Percentiles rank a stretch among this genome's conserved stretches.
Conservation (phyloP, 2,888 invertebrate genomes). For the Furcula furcula region DNA sequence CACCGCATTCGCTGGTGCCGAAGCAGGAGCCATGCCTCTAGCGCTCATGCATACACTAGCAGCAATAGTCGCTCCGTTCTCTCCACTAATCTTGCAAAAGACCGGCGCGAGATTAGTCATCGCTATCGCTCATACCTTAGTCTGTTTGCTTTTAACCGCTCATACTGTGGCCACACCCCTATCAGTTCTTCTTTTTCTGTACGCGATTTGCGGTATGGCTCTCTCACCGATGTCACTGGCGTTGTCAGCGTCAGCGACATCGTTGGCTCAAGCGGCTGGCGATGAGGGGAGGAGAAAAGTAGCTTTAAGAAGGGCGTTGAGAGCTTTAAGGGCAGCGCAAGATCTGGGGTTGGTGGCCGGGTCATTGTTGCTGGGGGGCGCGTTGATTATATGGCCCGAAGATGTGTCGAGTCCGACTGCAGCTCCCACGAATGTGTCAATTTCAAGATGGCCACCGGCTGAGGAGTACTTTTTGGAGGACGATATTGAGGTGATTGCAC, state of each 20-base stretch:
- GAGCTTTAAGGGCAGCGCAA: constrained; percentile 70
- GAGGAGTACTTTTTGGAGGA: constrained; percentile 81
- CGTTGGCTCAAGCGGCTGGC: constrained; percentile 77
- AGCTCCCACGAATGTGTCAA: constrained; percentile 56
- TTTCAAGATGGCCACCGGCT: constrained; percentile 61
- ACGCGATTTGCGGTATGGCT: constrained; percentile 77
- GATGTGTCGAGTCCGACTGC: constrained; percentile 64
- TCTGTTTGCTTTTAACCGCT: constrained; percentile 82
- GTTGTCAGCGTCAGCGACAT: constrained; percentile 81
- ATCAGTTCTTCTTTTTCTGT: constrained; percentile 58
- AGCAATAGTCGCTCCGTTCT: constrained; percentile 78
- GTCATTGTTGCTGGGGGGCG: constrained; percentile 61
- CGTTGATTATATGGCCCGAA: constrained; percentile 76
- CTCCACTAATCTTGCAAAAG: constrained; percentile 68
- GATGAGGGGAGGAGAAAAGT: constrained; percentile 64
- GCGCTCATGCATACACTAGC: constrained; percentile 83
- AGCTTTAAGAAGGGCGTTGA: constrained; percentile 61
- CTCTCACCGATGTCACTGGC: constrained; percentile 82
- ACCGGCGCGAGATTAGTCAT: constrained; percentile 62
- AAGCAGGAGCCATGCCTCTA: constrained; percentile 84
- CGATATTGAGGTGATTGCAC: constrained; percentile 74
- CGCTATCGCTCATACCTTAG: constrained; percentile 76
- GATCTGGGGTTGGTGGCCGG: constrained; percentile 70
- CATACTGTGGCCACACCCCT: constrained; percentile 74
- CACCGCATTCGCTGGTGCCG: constrained; percentile 73